A percentile compares a stretch with the other conserved stretches of the same genome.
Evolutionary conservation across 2,888 invertebrate species (phyloP).

Genomic region (Rhyacophila evoluta): DNA sequence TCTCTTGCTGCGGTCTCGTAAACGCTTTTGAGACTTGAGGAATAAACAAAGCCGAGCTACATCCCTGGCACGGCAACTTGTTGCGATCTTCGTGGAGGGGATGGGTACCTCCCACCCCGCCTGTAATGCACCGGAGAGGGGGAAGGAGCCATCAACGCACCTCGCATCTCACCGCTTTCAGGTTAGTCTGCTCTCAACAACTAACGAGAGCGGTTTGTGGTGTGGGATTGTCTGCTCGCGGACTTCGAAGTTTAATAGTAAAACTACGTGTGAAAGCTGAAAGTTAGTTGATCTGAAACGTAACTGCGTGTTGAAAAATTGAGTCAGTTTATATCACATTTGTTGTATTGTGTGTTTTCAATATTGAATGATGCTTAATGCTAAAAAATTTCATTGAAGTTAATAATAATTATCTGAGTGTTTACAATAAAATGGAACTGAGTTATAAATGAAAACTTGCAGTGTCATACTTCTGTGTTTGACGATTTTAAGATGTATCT

Average conservation of each 20-base stretch:
- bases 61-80: slow-evolving; percentile 38
- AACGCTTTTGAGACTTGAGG: slow-evolving; percentile 1
- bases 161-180: slow-evolving; percentile 30
- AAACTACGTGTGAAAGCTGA: neutral
- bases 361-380: neutral
- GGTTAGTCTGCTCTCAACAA: slow-evolving; percentile 49
- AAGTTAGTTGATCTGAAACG: neutral
- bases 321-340: no score
- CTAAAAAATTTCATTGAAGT: no score
- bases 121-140: neutral
- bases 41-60: slow-evolving; percentile 8
- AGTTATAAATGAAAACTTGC: neutral
- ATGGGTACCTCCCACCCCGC: slow-evolving; percentile 31
- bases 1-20: neutral
- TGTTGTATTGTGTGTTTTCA: neutral
- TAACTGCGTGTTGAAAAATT: no score
- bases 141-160: slow-evolving; percentile 22
- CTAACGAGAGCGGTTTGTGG: slow-evolving; percentile 39
- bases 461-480: neutral
- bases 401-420: neutral
- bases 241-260: neutral
- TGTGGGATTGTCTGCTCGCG: neutral
- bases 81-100: slow-evolving; percentile 29
- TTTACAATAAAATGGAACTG: no score
- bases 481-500: neutral